A percentile compares a stretch with the other conserved stretches of the same genome.
These are phyloP conservation scores for Hippoglossus hippoglossus DNA, from an alignment of 2,797 vertebrate genomes.

Conservation along the genomic window DNA sequence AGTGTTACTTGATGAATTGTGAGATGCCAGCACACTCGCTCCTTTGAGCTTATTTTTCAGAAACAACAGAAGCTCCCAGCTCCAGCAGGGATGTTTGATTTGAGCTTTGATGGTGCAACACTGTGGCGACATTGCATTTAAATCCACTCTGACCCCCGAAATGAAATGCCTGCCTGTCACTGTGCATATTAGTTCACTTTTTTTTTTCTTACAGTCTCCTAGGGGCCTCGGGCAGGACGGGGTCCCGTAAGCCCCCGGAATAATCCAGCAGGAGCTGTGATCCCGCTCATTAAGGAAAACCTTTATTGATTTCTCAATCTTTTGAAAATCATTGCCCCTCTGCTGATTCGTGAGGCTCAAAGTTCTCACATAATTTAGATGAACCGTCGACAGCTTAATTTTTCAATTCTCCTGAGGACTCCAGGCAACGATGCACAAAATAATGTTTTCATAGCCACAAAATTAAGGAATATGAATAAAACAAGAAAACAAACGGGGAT, in stretches of 20 bases:
- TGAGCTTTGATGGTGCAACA: conserved; percentile 73
- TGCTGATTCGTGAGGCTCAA: conserved; percentile 82
- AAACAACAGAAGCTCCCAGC: conserved; percentile 60
- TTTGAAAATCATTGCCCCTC: conserved; percentile 85
- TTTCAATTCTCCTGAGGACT: conserved; percentile 41
- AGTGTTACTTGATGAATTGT: conserved; percentile 54
- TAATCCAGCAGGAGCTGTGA: conserved; percentile 42
- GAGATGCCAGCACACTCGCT: conserved; percentile 42
- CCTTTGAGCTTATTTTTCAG: conserved; percentile 61
- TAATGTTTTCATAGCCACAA: conserved; percentile 10
- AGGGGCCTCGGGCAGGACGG: background rate
- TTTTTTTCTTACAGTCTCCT: conserved; percentile 18
- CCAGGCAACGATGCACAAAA: conserved; percentile 7
- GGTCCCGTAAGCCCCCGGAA: conserved; percentile 16
- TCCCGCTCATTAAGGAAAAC: conserved; percentile 85
- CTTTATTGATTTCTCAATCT: conserved; percentile 89
- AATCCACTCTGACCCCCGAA: conserved; percentile 50
- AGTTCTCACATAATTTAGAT: conserved; percentile 88
- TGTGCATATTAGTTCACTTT: conserved; percentile 23
- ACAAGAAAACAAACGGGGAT: conserved; percentile 6
- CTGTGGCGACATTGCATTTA: conserved; percentile 57
- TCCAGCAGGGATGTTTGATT: conserved; percentile 60
- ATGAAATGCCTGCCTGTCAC: conserved; percentile 54
- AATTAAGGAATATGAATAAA: conserved; percentile 11
- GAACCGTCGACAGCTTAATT: conserved; percentile 75